Evolutionary conservation across 2,113 vertebrate species (phyloP).

Genomic region (Elachura formosa): DNA sequence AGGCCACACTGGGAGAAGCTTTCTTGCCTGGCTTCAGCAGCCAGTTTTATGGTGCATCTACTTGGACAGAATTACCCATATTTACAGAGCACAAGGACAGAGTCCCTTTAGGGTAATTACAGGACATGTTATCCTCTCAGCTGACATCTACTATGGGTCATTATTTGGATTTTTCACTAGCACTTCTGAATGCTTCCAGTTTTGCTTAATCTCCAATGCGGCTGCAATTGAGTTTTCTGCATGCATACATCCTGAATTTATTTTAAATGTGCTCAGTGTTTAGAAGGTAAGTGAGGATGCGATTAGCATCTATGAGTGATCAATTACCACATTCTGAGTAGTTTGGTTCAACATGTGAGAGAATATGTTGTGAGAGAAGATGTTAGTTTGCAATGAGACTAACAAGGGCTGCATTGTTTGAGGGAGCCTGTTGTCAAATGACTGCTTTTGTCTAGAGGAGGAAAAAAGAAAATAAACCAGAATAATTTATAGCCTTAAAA

Average conservation of each 20-base stretch:
- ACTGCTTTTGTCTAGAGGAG: neutral
- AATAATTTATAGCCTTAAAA: conserved; percentile 37
- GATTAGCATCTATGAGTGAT: conserved; percentile 16
- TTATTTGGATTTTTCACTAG: conserved; percentile 9
- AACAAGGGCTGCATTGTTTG: neutral
- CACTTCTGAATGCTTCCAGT: neutral
- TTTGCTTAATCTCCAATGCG: neutral
- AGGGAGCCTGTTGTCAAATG: neutral
- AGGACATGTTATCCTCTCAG: neutral
- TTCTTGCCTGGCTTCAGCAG: neutral
- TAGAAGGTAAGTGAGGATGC: conserved; percentile 32
- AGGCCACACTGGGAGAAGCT: neutral
- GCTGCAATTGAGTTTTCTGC: neutral
- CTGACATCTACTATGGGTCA: neutral
- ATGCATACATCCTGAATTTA: conserved; percentile 24
- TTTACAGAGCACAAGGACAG: neutral
- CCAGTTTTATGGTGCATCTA: neutral
- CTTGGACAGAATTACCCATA: neutral
- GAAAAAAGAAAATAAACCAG: neutral
- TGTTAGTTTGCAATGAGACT: neutral
- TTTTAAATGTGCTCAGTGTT: conserved; percentile 25
- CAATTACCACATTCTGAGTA: neutral
- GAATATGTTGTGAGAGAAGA: neutral
- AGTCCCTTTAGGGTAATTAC: neutral
- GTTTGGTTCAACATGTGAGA: conserved; percentile 8